Base-by-base conservation (phyloP, 2,888 invertebrate species). In the Hirudinaria manillensis region DNA sequence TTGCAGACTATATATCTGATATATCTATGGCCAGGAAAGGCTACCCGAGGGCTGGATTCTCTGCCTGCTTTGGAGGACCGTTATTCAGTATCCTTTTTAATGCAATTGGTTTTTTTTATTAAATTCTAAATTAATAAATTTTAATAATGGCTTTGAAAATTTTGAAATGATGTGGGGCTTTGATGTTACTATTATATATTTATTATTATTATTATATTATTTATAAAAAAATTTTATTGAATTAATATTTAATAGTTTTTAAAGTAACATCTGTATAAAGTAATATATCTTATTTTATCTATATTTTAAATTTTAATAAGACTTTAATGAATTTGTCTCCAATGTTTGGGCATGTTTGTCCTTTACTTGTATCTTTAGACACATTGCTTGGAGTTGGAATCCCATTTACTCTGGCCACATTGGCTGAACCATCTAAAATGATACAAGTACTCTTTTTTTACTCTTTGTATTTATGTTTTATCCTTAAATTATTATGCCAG, bases 51-150 rank as follows among this genome's bases (percentile, higher is more conserved):
- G 90, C 90, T 89, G 90, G 89, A 0, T 88, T 89, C 80, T 88
- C 90, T 0, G 90, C 90, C 0, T 90, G 90, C 77, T 89, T 89
- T 81, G 90, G 90, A 27, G 90, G 90, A 7, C 90, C 90, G 1
- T 84, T 90, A 76, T 89, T 90, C 81, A 90, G 89, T 89, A 86
- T 85, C 6, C 13, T 45, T 45, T 45, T 3, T 1, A 7, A 10
- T 45, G 45, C 45, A 10, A 84, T 83, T 85, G 83, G 76, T 27
- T 32, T 0, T 32, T 55, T 38, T 21, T 19, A 16, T n/a, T 45
- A 3, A 34, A 19, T 1, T 19, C 10, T 7, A 19, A 19, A 38
- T 21, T 61, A 32, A 36, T 24, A 13, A 29, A 61, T 21, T 56
- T 55, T 55, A 6, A 53, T 45, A 6, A 51, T 71, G 27, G 6